phyloP scores from a whole-genome alignment of 2,888 invertebrate genomes.

The Cheilosia vulpina region DNA sequence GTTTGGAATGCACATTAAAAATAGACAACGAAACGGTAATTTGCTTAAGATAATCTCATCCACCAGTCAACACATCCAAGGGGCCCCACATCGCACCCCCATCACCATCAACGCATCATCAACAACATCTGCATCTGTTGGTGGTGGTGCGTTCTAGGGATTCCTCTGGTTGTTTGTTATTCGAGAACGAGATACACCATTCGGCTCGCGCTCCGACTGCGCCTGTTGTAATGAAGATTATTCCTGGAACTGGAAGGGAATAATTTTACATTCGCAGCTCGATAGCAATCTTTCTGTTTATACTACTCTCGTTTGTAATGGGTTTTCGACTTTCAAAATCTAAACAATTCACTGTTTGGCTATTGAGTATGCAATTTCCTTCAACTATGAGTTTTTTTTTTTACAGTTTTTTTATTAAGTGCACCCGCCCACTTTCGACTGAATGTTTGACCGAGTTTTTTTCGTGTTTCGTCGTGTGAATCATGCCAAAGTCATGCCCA shows the following conservation, averaged over 20 bases:
- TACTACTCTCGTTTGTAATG: constrained; percentile 3
- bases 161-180: background rate
- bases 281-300: background rate
- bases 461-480: constrained; percentile 15
- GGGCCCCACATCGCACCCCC: background rate
- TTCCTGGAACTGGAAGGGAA: constrained; percentile 27
- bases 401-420: background rate
- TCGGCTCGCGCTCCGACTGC: background rate
- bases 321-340: constrained; percentile 34
- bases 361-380: background rate
- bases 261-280: constrained; percentile 40
- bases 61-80: constrained; percentile 13
- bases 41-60: constrained; percentile 62
- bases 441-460: constrained; percentile 62
- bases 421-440: constrained; percentile 28
- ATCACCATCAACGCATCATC: background rate
- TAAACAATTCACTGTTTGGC: constrained; percentile 11
- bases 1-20: constrained; percentile 56
- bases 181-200: background rate
- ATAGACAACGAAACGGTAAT: constrained; percentile 61
- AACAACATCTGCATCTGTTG: constrained; percentile 3
- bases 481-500: constrained; percentile 28
- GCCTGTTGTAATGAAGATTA: constrained; percentile 29
- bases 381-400: constrained; percentile 21
- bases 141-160: background rate